Conservation (phyloP, 2,888 invertebrate species). For the Metellina segmentata region DNA sequence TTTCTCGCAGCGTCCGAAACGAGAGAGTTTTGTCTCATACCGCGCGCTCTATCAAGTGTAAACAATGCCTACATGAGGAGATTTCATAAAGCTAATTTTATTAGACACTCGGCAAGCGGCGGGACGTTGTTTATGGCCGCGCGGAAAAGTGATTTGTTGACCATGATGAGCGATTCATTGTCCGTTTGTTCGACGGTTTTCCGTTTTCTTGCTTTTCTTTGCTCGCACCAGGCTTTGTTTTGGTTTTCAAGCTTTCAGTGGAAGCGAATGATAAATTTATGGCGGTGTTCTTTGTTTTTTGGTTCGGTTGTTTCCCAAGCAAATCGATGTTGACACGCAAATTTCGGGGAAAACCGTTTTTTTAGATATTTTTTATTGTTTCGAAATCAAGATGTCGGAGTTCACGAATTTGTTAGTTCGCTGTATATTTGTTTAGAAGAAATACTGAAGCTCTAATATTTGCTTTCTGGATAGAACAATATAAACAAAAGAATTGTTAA, state of each 20-base stretch:
- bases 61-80: conserved; percentile 48
- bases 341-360: conserved; percentile 40
- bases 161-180: conserved; percentile 58
- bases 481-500: too few species aligned
- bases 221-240: neutral
- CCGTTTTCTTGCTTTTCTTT: conserved; percentile 23
- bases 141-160: conserved; percentile 61
- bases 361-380: conserved; percentile 1
- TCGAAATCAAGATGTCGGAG: conserved; percentile 16
- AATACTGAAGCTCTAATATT: neutral
- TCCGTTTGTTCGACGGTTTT: conserved; percentile 41
- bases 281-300: conserved; percentile 5
- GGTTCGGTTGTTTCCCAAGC: neutral
- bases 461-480: neutral
- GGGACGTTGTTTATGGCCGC: conserved; percentile 35
- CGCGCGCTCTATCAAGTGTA: conserved; percentile 56
- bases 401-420: conserved; percentile 17
- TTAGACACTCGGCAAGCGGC: conserved; percentile 51
- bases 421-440: neutral
- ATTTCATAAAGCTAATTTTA: conserved; percentile 59
- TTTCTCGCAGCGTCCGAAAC: conserved; percentile 25
- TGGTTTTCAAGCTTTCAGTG: conserved; percentile 4
- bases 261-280: conserved; percentile 48
- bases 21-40: conserved; percentile 3
- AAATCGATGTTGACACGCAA: conserved; percentile 44